Conservation (phyloP, 2,113 vertebrate genomes). For the Paramormyrops kingsleyae region DNA sequence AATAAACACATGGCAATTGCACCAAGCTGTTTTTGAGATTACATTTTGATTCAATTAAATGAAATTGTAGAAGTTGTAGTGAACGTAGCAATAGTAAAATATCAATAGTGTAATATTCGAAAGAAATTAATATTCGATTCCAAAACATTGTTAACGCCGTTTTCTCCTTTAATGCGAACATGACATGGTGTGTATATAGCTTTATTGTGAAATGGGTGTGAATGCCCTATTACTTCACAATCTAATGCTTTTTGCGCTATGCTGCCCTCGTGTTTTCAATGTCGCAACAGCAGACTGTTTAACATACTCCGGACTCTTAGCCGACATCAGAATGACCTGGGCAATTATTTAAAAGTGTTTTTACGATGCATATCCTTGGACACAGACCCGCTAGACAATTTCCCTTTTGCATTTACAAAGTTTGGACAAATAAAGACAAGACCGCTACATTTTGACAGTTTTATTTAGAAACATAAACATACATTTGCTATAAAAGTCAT, state of each 20-base stretch:
- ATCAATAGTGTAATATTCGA: background rate
- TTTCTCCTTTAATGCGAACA: background rate
- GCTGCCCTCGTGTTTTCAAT: background rate
- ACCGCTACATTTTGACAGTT: slow-evolving; percentile 58
- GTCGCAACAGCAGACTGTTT: background rate
- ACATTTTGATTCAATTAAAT: background rate
- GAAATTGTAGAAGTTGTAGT: background rate
- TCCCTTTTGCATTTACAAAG: background rate
- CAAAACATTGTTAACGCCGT: background rate
- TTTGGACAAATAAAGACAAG: background rate
- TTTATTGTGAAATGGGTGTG: background rate
- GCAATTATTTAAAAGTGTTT: background rate
- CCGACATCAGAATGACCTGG: background rate
- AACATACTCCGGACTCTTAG: background rate
- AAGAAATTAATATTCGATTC: background rate
- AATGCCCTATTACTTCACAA: background rate
- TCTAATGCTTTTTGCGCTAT: background rate
- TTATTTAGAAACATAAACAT: slow-evolving; percentile 94
- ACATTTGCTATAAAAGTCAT: slow-evolving; percentile 90
- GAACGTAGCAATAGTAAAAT: background rate
- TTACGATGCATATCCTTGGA: slow-evolving; percentile 38
- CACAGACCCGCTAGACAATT: slow-evolving; percentile 18
- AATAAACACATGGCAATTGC: background rate
- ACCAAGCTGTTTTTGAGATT: background rate
- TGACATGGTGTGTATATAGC: background rate